A percentile compares a stretch with the other conserved stretches of the same genome.
Evolutionary conservation across 1,140 invertebrate genomes (phyloP).

Genomic region (Rhopalosiphum padi): DNA sequence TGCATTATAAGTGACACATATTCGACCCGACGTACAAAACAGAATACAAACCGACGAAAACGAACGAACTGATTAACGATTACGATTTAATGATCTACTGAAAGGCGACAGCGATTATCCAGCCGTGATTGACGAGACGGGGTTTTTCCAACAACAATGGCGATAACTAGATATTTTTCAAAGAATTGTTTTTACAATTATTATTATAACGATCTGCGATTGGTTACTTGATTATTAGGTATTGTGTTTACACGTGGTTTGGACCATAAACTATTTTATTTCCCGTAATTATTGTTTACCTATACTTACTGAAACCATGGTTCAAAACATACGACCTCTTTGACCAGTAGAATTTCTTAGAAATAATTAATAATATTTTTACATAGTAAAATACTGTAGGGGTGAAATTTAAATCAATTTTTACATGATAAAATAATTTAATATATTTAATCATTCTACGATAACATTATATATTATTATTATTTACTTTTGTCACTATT

Average conservation of each 20-base stretch:
- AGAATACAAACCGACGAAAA: background rate
- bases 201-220: background rate
- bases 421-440: background rate
- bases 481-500: background rate
- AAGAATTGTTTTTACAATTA: background rate
- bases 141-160: background rate
- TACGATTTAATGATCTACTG: background rate
- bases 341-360: background rate
- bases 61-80: background rate
- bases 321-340: background rate
- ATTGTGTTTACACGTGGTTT: background rate
- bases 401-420: background rate
- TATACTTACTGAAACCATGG: background rate
- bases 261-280: background rate
- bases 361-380: too few species aligned
- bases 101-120: background rate
- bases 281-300: background rate
- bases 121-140: background rate
- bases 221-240: background rate
- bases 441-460: background rate
- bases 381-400: background rate
- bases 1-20: background rate
- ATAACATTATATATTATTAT: background rate
- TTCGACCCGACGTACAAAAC: background rate
- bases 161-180: background rate